Evolutionary conservation across 2,113 vertebrate species (phyloP).

Genomic region (Anarrhichthys ocellatus): DNA sequence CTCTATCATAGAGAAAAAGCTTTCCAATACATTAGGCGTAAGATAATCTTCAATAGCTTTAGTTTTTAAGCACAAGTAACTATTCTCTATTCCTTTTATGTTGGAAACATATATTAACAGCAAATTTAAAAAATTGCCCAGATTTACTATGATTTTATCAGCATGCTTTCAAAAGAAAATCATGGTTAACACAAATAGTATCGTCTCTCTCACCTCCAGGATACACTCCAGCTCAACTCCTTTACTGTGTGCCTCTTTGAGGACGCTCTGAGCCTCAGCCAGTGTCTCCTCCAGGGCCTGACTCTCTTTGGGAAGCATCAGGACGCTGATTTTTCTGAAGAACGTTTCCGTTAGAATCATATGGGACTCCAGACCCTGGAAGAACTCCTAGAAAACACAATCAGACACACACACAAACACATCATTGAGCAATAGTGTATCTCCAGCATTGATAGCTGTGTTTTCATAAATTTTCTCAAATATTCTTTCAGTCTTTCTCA

Average conservation of each 20-base stretch:
- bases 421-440: background rate
- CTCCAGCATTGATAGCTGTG: background rate
- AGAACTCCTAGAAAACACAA: constrained; percentile 89
- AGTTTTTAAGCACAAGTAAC: background rate
- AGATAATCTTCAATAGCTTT: background rate
- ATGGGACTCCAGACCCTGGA: constrained; percentile 95
- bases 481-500: background rate
- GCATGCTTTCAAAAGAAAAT: background rate
- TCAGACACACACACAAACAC: constrained; percentile 18
- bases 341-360: constrained; percentile 94
- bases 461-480: background rate
- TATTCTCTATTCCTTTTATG: background rate
- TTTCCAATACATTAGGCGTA: background rate
- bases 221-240: constrained; percentile 94
- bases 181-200: background rate
- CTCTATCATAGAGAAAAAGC: background rate
- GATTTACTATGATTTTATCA: background rate
- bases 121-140: background rate
- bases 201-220: constrained; percentile 88
- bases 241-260: constrained; percentile 91
- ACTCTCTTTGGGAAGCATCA: constrained; percentile 84
- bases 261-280: constrained; percentile 85
- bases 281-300: constrained; percentile 85
- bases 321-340: constrained; percentile 89
- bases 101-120: background rate